Evolutionary conservation across 2,888 invertebrate species (phyloP).

Genomic region (Colletes collaris): DNA sequence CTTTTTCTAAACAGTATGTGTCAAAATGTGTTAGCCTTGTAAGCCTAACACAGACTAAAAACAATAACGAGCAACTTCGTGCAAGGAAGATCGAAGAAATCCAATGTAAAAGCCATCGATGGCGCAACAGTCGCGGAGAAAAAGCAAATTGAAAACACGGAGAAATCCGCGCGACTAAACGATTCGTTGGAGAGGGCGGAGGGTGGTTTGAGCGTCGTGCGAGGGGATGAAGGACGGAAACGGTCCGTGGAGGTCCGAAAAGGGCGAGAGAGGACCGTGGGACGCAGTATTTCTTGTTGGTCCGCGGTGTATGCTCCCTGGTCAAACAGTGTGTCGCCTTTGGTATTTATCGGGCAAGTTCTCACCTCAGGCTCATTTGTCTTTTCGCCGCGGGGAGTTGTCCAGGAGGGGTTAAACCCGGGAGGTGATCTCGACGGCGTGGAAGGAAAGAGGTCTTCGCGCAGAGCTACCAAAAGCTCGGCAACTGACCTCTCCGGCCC

Average conservation of each 20-base stretch:
- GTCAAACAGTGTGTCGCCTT: conserved; percentile 83
- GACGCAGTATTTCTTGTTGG: conserved; percentile 80
- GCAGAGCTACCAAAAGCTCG: conserved; percentile 68
- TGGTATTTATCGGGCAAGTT: conserved; percentile 83
- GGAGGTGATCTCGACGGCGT: conserved; percentile 45
- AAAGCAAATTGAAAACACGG: conserved; percentile 19
- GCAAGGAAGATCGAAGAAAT: neutral
- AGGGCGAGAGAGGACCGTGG: conserved; percentile 71
- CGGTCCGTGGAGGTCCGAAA: conserved; percentile 50
- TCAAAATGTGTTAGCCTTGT: neutral
- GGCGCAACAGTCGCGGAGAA: neutral
- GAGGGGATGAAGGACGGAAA: conserved; percentile 29
- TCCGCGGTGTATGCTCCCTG: conserved; percentile 77
- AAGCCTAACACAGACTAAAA: neutral
- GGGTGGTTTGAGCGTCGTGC: conserved; percentile 19
- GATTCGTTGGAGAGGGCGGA: conserved; percentile 5
- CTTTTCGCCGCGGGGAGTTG: conserved; percentile 79
- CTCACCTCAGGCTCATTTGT: conserved; percentile 83
- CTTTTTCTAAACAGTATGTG: no score
- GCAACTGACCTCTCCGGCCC: conserved; percentile 52
- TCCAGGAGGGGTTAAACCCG: conserved; percentile 62
- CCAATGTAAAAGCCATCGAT: conserved; percentile 9
- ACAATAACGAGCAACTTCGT: neutral
- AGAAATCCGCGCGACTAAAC: conserved; percentile 40
- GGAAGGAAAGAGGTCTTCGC: conserved; percentile 37